A percentile compares a stretch with the other conserved stretches of the same genome.
phyloP scores from a whole-genome alignment of 2,797 vertebrate species.

The Phoxinus dragarum region DNA sequence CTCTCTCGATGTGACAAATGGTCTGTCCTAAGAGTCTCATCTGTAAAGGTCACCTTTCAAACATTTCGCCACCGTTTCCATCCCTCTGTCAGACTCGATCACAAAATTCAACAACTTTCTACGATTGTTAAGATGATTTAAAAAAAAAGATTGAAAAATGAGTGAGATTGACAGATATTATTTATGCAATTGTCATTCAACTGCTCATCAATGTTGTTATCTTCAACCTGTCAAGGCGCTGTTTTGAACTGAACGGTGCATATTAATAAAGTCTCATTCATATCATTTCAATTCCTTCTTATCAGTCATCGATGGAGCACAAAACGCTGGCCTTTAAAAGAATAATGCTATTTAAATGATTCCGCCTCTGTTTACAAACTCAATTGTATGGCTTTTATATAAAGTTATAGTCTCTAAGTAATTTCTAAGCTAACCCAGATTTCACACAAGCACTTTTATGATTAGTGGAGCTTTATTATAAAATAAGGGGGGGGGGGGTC shows the following conservation, averaged over 20 bases:
- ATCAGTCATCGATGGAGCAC: slow-evolving; percentile 53
- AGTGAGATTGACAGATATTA: slow-evolving; percentile 32
- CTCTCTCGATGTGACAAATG: slow-evolving; percentile 22
- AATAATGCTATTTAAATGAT: slow-evolving; percentile 45
- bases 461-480: background rate
- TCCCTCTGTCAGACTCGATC: slow-evolving; percentile 49
- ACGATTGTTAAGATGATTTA: slow-evolving; percentile 49
- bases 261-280: slow-evolving; percentile 57
- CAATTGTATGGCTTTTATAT: background rate
- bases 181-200: slow-evolving; percentile 44
- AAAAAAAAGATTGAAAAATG: slow-evolving; percentile 45
- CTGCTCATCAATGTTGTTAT: slow-evolving; percentile 38
- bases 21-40: slow-evolving; percentile 41
- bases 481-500: background rate
- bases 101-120: slow-evolving; percentile 32
- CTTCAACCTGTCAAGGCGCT: slow-evolving; percentile 55
- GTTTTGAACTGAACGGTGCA: slow-evolving; percentile 38
- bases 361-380: background rate
- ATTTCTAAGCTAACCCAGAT: background rate
- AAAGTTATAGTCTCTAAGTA: background rate
- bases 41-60: slow-evolving; percentile 61
- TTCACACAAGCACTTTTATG: background rate
- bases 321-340: slow-evolving; percentile 55
- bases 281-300: slow-evolving; percentile 26
- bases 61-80: slow-evolving; percentile 51